A percentile compares a stretch with the other conserved stretches of the same genome.
These are phyloP conservation scores for Enteromius trimaculatus DNA, from an alignment of 2,797 vertebrate genomes.

Conservation along the genomic window DNA sequence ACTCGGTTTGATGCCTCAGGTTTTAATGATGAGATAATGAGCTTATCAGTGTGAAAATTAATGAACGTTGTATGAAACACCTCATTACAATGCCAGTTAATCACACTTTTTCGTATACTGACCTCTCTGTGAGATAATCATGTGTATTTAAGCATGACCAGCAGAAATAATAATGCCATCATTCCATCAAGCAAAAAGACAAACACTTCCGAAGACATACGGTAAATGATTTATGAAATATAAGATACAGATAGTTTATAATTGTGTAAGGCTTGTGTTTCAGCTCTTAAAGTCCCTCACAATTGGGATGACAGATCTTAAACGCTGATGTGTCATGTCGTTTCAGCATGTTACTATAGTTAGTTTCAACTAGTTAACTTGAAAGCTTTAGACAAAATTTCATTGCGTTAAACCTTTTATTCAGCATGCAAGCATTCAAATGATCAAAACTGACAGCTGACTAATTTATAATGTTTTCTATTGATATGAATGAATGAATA, in stretches of 20 bases:
- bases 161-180: slow-evolving; percentile 30
- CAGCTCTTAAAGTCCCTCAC: not conserved
- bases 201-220: slow-evolving; percentile 25
- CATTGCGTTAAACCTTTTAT: too few species aligned
- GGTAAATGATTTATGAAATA: not conserved
- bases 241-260: not conserved
- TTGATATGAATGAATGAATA: too few species aligned
- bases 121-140: slow-evolving; percentile 47
- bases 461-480: too few species aligned
- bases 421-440: too few species aligned
- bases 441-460: too few species aligned
- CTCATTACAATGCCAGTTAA: slow-evolving; percentile 59
- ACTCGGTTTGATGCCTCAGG: not conserved
- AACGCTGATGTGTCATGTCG: too few species aligned
- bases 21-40: slow-evolving; percentile 53
- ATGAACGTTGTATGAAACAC: slow-evolving; percentile 46
- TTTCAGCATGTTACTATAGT: too few species aligned
- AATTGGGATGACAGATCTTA: too few species aligned
- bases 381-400: too few species aligned
- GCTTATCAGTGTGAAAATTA: slow-evolving; percentile 50
- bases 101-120: slow-evolving; percentile 44
- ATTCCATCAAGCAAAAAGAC: slow-evolving; percentile 40
- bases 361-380: too few species aligned
- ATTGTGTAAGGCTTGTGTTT: not conserved
- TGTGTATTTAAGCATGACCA: slow-evolving; percentile 45